These are phyloP conservation scores for Ptychoptera albimana DNA, from an alignment of 2,888 invertebrate species.

Conservation along the genomic window DNA sequence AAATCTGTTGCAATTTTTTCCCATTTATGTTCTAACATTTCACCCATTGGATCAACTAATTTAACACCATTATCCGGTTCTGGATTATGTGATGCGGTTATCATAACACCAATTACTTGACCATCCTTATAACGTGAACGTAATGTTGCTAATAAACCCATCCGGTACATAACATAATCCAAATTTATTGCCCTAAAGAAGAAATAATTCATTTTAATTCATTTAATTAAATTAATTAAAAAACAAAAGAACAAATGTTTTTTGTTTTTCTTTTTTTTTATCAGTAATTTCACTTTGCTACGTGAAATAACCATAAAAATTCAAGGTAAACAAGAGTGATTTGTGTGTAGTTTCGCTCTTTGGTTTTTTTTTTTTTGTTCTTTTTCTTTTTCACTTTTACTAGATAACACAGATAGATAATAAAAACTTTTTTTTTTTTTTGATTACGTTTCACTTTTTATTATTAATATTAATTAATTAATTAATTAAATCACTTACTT, in stretches of 20 bases:
- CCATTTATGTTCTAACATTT: conserved; percentile 91
- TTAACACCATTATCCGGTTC: conserved; percentile 95
- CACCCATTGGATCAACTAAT: conserved; percentile 86
- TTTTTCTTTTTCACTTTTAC: background rate
- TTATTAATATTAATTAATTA: no score
- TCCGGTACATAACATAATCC: conserved; percentile 84
- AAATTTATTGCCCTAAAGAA: conserved; percentile 61
- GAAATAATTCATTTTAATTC: conserved; percentile 5
- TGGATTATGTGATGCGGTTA: conserved; percentile 97
- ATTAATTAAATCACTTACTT: conserved; percentile 37
- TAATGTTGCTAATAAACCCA: conserved; percentile 83
- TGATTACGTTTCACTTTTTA: background rate
- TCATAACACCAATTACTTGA: conserved; percentile 91
- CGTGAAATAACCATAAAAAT: no score
- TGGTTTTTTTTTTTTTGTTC: no score
- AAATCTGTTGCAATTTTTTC: conserved; percentile 76
- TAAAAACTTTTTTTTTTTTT: background rate
- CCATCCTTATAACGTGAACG: conserved; percentile 72
- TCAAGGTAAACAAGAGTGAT: no score
- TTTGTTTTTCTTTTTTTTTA: no score
- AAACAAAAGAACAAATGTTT: no score
- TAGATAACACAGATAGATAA: background rate
- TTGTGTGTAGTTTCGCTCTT: no score
- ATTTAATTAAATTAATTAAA: no score
- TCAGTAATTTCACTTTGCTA: no score